Evolutionary conservation across 2,888 invertebrate genomes (phyloP).

Genomic region (Trilocha varians): DNA sequence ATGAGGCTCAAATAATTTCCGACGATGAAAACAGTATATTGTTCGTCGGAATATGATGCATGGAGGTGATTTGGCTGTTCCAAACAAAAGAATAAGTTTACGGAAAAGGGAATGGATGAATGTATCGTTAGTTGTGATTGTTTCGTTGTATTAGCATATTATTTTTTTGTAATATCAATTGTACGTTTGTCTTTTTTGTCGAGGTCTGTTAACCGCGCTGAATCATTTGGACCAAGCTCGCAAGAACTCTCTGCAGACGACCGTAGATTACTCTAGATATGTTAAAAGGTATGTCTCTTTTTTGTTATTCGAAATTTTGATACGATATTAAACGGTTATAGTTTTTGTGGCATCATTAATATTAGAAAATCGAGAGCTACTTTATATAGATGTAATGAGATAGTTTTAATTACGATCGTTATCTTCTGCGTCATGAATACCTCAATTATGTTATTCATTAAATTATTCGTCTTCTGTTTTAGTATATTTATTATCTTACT

Average conservation of each 20-base stretch:
- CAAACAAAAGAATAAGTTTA: constrained; percentile 69
- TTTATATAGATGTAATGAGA: background rate
- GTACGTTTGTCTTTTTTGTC: constrained; percentile 16
- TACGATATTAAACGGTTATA: constrained; percentile 2
- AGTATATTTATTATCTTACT: background rate
- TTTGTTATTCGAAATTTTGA: constrained; percentile 3
- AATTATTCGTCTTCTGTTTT: background rate
- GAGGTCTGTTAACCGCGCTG: constrained; percentile 64
- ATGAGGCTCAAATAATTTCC: constrained; percentile 44
- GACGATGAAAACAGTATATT: constrained; percentile 64
- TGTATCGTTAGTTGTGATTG: constrained; percentile 57
- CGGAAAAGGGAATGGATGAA: constrained; percentile 55
- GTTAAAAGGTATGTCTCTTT: constrained; percentile 77
- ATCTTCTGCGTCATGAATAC: background rate
- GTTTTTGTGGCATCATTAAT: constrained; percentile 1
- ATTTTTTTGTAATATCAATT: constrained; percentile 23
- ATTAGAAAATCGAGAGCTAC: background rate
- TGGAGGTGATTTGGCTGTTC: constrained; percentile 63
- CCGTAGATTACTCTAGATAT: constrained; percentile 90
- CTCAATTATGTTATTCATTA: background rate
- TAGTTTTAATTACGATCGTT: background rate
- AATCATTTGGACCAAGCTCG: constrained; percentile 67
- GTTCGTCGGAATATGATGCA: constrained; percentile 63
- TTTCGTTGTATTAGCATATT: constrained; percentile 59
- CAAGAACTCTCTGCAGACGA: constrained; percentile 75